These are phyloP conservation scores for Anguilla marmorata DNA, from an alignment of 2,797 vertebrate species.

Conservation along the genomic window DNA sequence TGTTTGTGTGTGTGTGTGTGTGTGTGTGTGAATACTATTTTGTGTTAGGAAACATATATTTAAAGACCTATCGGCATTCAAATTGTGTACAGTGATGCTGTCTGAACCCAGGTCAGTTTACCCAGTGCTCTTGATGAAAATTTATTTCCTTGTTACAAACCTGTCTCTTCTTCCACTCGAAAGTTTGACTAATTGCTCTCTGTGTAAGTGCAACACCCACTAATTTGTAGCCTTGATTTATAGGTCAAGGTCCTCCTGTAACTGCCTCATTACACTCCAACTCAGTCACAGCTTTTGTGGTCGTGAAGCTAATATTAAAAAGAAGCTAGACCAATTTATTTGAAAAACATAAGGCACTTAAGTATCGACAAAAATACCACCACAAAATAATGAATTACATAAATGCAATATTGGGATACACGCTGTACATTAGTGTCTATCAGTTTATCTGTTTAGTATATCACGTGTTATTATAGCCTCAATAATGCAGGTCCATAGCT, in stretches of 20 bases:
- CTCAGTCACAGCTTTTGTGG: not conserved
- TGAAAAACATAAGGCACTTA: not conserved
- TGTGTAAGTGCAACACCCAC: not conserved
- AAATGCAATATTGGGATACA: not conserved
- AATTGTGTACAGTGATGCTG: not conserved
- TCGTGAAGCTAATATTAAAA: not conserved
- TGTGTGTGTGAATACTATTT: not conserved
- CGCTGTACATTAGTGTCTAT: not conserved
- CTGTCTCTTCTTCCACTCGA: not conserved
- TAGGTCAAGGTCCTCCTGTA: not conserved
- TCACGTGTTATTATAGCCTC: not conserved
- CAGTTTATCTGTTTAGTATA: not conserved
- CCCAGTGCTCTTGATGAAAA: conserved; percentile 16
- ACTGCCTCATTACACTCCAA: not conserved
- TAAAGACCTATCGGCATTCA: not conserved
- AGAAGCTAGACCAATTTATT: conserved; percentile 1
- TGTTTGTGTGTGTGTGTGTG: not conserved
- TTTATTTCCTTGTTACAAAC: not conserved
- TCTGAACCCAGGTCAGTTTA: not conserved
- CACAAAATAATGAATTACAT: not conserved
- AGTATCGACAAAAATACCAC: not conserved
- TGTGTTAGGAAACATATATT: not conserved
- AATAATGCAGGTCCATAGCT: not conserved
- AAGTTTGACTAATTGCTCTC: not conserved
- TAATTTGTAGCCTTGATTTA: conserved; percentile 4